These are phyloP conservation scores for Bombus balteatus DNA, from an alignment of 1,140 invertebrate species.

Conservation along the genomic window DNA sequence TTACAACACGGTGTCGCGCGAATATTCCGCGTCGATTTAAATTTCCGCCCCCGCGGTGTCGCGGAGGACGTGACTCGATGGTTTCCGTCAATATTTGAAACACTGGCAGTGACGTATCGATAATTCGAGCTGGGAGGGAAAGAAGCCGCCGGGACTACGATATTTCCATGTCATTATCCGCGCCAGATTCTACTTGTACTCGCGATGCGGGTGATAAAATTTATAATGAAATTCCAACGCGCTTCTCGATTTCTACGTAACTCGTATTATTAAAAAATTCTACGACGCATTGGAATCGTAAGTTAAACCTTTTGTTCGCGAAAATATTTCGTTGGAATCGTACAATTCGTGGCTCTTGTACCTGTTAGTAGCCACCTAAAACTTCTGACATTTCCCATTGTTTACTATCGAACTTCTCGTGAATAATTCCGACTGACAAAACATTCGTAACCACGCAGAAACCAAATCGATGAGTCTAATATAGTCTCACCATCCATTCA, in stretches of 20 bases:
- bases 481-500: neutral
- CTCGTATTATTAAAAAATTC: neutral
- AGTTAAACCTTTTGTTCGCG: neutral
- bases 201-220: neutral
- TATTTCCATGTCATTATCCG: constrained; percentile 14
- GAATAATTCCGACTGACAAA: neutral
- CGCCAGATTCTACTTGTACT: neutral
- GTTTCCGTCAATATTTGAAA: constrained; percentile 3
- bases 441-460: neutral
- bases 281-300: neutral
- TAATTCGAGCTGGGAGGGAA: neutral
- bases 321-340: neutral
- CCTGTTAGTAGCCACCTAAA: too few species aligned
- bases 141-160: neutral
- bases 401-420: neutral
- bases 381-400: neutral
- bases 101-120: neutral
- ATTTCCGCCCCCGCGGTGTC: neutral
- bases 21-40: constrained; percentile 19
- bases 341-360: neutral
- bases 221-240: constrained; percentile 11
- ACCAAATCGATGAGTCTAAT: neutral
- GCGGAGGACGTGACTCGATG: neutral
- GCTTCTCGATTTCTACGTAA: too few species aligned
- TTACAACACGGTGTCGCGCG: neutral